phyloP scores from a whole-genome alignment of 2,888 invertebrate species.

The Rhogogaster chlorosoma region DNA sequence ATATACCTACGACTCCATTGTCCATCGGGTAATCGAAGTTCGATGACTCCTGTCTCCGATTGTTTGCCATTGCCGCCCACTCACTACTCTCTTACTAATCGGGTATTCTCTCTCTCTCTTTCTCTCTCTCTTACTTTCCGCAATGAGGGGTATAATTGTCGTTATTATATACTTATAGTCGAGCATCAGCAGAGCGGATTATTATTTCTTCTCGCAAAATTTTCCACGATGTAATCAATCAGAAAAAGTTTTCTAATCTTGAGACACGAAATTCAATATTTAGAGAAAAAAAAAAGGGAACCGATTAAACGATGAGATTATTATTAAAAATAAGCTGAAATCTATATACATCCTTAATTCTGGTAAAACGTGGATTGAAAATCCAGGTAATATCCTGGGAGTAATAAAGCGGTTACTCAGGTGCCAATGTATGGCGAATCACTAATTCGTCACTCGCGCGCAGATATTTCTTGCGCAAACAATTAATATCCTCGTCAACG shows the following conservation, averaged over 20 bases:
- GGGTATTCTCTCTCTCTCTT: not conserved
- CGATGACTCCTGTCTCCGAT: slow-evolving; percentile 30
- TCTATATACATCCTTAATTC: too few relatives aligned
- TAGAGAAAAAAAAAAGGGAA: too few relatives aligned
- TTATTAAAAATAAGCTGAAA: too few relatives aligned
- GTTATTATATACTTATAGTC: not conserved
- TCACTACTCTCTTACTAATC: not conserved
- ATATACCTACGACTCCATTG: not conserved
- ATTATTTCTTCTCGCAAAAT: not conserved
- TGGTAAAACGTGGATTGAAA: too few relatives aligned
- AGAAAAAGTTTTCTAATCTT: too few relatives aligned
- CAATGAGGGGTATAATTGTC: not conserved
- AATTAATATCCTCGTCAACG: too few relatives aligned
- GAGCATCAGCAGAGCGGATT: not conserved
- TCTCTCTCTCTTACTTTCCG: not conserved
- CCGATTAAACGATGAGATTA: too few relatives aligned
- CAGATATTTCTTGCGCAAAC: too few relatives aligned
- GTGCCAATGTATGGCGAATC: not conserved
- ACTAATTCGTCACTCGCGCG: not conserved
- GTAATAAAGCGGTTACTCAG: too few relatives aligned
- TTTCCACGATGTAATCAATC: too few relatives aligned
- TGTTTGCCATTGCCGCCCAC: not conserved
- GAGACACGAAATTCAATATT: too few relatives aligned
- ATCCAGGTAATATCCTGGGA: too few relatives aligned
- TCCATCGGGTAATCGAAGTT: not conserved